A percentile compares a stretch with the other conserved stretches of the same genome.
These are phyloP conservation scores for Aplochiton taeniatus DNA, from an alignment of 2,797 vertebrate genomes.

Conservation along the genomic window DNA sequence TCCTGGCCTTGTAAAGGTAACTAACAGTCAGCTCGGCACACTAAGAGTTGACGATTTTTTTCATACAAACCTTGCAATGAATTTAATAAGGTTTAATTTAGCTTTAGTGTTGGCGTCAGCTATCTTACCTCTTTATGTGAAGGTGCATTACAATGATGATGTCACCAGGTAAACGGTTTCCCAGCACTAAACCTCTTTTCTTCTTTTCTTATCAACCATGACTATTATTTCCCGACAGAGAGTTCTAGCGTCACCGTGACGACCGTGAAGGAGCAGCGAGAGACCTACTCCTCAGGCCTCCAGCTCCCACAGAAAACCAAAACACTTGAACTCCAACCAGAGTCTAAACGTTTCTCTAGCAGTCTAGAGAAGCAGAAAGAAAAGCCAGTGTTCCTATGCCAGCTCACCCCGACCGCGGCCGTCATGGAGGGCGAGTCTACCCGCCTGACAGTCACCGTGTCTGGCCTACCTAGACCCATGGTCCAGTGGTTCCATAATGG, in stretches of 20 bases:
- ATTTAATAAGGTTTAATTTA: too few species aligned
- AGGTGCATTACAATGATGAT: conserved; percentile 15
- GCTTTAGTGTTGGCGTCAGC: too few species aligned
- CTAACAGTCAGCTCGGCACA: too few species aligned
- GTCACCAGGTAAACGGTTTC: conserved; percentile 17
- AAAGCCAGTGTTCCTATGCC: conserved; percentile 84
- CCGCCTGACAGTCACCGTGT: conserved; percentile 81
- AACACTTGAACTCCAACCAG: conserved; percentile 94
- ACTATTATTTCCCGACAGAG: conserved; percentile 88
- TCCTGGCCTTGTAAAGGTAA: too few species aligned
- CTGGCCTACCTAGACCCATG: conserved; percentile 83
- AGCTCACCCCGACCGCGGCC: conserved; percentile 70
- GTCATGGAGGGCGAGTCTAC: conserved; percentile 79
- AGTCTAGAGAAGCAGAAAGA: conserved; percentile 80
- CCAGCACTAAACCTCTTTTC: conserved; percentile 35
- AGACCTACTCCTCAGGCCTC: conserved; percentile 82
- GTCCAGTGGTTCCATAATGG: conserved; percentile 89
- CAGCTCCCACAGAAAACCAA: conserved; percentile 81
- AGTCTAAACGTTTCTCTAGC: conserved; percentile 81
- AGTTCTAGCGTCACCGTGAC: conserved; percentile 84
- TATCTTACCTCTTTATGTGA: too few species aligned
- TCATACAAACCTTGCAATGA: too few species aligned
- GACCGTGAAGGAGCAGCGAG: conserved; percentile 84
- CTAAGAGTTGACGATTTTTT: too few species aligned
- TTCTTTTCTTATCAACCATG: conserved; percentile 66